A percentile compares a stretch with the other conserved stretches of the same genome.
Conservation (phyloP, 2,113 vertebrate genomes). For the Dasyprocta punctata region DNA sequence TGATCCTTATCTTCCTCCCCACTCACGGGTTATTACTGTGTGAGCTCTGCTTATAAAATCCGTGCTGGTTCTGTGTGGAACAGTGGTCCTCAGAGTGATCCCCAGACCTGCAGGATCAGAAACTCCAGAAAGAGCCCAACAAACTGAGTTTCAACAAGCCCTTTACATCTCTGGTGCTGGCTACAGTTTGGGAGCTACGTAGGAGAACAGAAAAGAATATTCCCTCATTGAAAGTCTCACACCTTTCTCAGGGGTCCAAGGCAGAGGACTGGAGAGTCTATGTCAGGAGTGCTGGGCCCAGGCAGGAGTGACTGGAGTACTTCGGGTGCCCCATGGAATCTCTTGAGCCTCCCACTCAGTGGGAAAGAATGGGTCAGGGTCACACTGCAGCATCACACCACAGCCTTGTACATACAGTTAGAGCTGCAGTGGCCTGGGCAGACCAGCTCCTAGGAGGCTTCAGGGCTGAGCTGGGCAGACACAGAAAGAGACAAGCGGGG, state of each 20-base stretch:
- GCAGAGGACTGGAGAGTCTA: neutral
- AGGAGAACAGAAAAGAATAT: neutral
- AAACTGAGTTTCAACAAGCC: neutral
- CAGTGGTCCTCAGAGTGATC: neutral
- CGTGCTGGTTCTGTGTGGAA: neutral
- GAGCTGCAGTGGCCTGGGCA: neutral
- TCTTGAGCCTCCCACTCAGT: neutral
- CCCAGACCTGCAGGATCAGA: neutral
- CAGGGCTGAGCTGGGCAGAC: neutral
- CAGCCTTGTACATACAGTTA: too few relatives aligned
- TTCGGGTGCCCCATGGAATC: neutral
- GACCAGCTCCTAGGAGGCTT: neutral
- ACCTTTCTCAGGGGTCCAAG: neutral
- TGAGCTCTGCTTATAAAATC: neutral
- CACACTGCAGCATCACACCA: fast-evolving
- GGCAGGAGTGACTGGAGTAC: neutral
- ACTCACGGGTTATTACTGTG: neutral
- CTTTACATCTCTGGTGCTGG: neutral
- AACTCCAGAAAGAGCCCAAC: neutral
- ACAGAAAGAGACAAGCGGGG: neutral
- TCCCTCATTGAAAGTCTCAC: neutral
- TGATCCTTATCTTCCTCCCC: neutral
- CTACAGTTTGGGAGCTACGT: neutral
- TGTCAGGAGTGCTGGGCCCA: too few relatives aligned
- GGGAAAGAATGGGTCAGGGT: neutral